phyloP scores from a whole-genome alignment of 2,113 vertebrate species.

The Candoia aspera region DNA sequence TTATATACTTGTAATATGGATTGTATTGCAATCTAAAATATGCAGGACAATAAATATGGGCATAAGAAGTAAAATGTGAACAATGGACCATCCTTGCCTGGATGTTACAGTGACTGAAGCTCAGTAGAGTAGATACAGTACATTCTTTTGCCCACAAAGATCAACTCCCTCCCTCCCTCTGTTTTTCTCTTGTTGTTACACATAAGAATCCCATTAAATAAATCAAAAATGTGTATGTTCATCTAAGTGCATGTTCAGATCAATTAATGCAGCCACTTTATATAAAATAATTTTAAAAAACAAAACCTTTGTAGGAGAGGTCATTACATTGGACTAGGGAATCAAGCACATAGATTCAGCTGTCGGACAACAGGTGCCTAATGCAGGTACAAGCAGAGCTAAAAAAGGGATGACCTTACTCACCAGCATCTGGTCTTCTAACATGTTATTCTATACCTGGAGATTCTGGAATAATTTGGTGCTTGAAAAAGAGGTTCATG shows the following conservation, averaged over 20 bases:
- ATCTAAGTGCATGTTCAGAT: background rate
- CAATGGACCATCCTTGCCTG: background rate
- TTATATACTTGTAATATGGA: background rate
- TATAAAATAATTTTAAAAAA: background rate
- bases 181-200: background rate
- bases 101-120: background rate
- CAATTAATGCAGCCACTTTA: background rate
- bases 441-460: background rate
- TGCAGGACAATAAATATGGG: background rate
- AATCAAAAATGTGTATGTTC: background rate
- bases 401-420: background rate
- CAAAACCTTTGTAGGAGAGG: background rate
- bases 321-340: background rate
- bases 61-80: background rate
- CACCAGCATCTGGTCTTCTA: background rate
- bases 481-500: slow-evolving; percentile 10
- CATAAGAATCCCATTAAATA: background rate
- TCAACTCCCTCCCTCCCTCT: background rate
- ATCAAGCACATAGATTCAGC: background rate
- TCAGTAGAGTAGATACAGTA: background rate
- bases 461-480: too few relatives aligned
- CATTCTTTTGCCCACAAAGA: background rate
- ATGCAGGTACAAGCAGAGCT: background rate
- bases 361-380: background rate
- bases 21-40: background rate